Conservation (phyloP, 2,113 vertebrate genomes). For the Trachemys scripta region DNA sequence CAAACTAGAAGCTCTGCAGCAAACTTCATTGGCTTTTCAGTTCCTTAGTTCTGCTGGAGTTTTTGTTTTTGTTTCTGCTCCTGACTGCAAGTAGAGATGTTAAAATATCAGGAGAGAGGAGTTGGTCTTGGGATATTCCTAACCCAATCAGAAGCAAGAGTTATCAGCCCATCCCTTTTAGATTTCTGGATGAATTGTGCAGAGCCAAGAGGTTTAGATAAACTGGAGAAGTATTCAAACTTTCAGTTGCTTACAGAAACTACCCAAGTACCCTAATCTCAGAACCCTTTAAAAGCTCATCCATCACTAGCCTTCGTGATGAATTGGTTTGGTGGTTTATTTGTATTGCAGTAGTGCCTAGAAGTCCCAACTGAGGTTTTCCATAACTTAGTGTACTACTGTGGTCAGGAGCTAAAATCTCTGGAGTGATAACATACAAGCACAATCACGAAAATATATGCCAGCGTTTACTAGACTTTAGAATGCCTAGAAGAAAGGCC, state of each 20-base stretch:
- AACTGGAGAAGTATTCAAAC: background rate
- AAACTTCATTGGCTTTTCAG: background rate
- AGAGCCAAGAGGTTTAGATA: background rate
- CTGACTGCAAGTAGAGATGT: rapidly evolving
- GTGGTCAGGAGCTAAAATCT: background rate
- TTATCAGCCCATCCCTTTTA: background rate
- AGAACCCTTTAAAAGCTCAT: background rate
- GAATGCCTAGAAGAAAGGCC: background rate
- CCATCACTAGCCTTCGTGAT: background rate
- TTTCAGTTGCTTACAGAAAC: background rate
- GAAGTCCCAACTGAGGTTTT: rapidly evolving
- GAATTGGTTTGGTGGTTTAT: background rate
- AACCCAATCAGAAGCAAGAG: background rate
- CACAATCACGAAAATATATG: rapidly evolving
- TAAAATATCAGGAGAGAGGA: background rate
- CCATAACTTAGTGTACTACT: rapidly evolving
- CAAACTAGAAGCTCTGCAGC: background rate
- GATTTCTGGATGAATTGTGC: slow-evolving; percentile 24
- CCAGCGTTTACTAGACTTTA: background rate
- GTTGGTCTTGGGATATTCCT: background rate
- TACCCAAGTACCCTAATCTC: background rate
- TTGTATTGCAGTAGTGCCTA: background rate
- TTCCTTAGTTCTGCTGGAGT: background rate
- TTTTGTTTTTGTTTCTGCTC: background rate
- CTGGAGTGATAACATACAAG: background rate